Conservation (phyloP, 2,888 invertebrate genomes). For the Dynastes hyllus region DNA sequence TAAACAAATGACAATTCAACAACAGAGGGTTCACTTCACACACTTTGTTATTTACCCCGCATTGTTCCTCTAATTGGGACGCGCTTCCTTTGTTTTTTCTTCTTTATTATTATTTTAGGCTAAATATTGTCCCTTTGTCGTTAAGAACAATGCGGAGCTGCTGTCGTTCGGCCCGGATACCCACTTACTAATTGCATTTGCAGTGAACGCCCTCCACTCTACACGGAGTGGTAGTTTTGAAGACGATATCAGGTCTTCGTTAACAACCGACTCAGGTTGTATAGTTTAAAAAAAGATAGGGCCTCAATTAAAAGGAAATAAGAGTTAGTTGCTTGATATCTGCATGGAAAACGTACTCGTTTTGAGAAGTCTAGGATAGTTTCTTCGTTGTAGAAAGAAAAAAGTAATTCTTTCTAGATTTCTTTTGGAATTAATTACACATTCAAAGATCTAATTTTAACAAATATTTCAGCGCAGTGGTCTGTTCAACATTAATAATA, state of each 20-base stretch:
- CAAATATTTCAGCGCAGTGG: too few relatives aligned
- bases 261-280: not conserved
- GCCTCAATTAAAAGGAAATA: not conserved
- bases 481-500: too few relatives aligned
- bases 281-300: constrained; percentile 3
- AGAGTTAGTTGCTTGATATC: not conserved
- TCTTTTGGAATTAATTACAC: too few relatives aligned
- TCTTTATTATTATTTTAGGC: constrained; percentile 63
- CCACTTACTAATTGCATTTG: constrained; percentile 30
- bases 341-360: too few relatives aligned
- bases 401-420: too few relatives aligned
- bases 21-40: constrained; percentile 40
- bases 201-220: constrained; percentile 13
- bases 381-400: too few relatives aligned
- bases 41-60: constrained; percentile 50
- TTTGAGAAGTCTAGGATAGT: too few relatives aligned
- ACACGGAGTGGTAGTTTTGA: not conserved
- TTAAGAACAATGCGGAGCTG: constrained; percentile 55
- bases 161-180: constrained; percentile 10
- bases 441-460: too few relatives aligned
- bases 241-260: not conserved
- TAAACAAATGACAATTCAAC: constrained; percentile 56
- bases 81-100: constrained; percentile 60
- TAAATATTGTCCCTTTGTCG: constrained; percentile 64
- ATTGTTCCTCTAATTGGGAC: constrained; percentile 62